Evolutionary conservation across 1,140 invertebrate genomes (phyloP).

Genomic region (Nilaparvata lugens): DNA sequence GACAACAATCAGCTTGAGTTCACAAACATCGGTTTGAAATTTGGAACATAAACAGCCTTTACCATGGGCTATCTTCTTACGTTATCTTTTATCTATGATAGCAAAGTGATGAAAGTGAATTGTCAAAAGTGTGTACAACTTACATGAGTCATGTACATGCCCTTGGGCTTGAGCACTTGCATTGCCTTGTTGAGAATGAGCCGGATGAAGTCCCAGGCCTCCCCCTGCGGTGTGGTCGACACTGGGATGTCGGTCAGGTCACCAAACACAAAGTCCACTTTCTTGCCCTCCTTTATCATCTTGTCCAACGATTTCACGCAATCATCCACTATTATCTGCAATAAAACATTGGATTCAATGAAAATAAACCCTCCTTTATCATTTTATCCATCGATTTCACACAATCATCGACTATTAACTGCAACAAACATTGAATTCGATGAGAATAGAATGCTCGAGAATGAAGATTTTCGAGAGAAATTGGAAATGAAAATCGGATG

Average conservation of each 20-base stretch:
- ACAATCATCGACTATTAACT: slow-evolving; percentile 88
- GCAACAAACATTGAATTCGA: no score
- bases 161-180: slow-evolving; percentile 63
- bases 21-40: no score
- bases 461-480: no score
- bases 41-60: no score
- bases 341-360: slow-evolving; percentile 23
- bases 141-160: slow-evolving; percentile 86
- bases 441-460: no score
- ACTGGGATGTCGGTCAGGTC: slow-evolving; percentile 92
- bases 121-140: no score
- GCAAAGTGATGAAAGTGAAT: no score
- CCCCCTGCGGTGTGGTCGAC: slow-evolving; percentile 54
- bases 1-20: no score
- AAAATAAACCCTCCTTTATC: slow-evolving; percentile 62
- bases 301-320: slow-evolving; percentile 74
- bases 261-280: slow-evolving; percentile 87
- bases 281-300: slow-evolving; percentile 64
- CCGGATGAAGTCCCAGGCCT: slow-evolving; percentile 81
- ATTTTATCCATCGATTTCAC: slow-evolving; percentile 70
- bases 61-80: no score
- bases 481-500: no score
- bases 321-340: slow-evolving; percentile 81
- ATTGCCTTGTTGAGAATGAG: slow-evolving; percentile 72
- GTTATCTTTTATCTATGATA: no score